Evolutionary conservation across 2,888 invertebrate species (phyloP).

Genomic region (Mayetiola destructor): DNA sequence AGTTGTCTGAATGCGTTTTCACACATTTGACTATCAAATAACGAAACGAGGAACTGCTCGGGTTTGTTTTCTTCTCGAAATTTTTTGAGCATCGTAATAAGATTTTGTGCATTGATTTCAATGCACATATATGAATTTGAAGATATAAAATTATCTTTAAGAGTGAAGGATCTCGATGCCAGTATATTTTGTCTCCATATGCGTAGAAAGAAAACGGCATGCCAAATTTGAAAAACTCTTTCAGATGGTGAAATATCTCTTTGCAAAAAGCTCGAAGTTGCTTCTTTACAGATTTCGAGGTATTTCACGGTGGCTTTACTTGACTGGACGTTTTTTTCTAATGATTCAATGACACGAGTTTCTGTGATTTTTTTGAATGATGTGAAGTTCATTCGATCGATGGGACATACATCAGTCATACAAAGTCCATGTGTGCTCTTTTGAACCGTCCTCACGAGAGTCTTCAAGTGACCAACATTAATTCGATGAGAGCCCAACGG

Average conservation of each 20-base stretch:
- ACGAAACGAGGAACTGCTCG: background rate
- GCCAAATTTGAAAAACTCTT: background rate
- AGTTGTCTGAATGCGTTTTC: background rate
- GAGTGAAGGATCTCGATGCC: background rate
- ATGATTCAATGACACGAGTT: background rate
- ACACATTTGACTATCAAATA: background rate
- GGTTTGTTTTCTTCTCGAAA: background rate
- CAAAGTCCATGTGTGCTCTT: background rate
- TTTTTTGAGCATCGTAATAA: background rate
- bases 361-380: background rate
- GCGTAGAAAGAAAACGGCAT: background rate
- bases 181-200: background rate
- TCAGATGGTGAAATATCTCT: background rate
- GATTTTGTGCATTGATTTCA: background rate
- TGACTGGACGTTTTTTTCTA: background rate
- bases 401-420: background rate
- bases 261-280: background rate
- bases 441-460: background rate
- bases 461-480: background rate
- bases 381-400: background rate
- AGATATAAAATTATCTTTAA: background rate
- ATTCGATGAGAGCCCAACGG: background rate
- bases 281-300: background rate
- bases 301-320: background rate
- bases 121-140: background rate